phyloP scores from a whole-genome alignment of 2,113 vertebrate genomes.

The Hirundichthys speculiger region DNA sequence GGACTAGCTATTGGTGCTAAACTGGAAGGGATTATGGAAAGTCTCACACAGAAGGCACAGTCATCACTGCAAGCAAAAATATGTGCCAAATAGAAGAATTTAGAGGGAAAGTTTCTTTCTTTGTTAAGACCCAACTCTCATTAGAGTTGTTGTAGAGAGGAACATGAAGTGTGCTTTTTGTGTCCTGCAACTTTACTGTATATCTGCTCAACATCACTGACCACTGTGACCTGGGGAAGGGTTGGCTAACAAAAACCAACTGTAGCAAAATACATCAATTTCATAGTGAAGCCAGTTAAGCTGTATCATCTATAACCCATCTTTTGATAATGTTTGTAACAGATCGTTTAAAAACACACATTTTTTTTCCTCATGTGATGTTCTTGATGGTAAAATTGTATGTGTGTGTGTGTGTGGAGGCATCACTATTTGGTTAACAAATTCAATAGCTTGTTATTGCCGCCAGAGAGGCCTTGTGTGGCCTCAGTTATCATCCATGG shows the following conservation, averaged over 20 bases:
- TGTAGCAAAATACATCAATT: slow-evolving; percentile 38
- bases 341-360: slow-evolving; percentile 29
- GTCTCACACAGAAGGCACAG: slow-evolving; percentile 28
- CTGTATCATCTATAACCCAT: slow-evolving; percentile 1
- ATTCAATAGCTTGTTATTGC: slow-evolving; percentile 50
- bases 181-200: slow-evolving; percentile 26
- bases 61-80: slow-evolving; percentile 37
- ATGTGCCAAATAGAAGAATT: slow-evolving; percentile 56
- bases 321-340: slow-evolving; percentile 72
- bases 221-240: slow-evolving; percentile 61
- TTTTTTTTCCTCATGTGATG: slow-evolving; percentile 18
- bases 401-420: slow-evolving; percentile 9
- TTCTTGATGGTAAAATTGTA: slow-evolving; percentile 21
- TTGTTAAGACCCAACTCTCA: slow-evolving; percentile 36
- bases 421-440: slow-evolving; percentile 65
- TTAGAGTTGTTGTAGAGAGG: slow-evolving; percentile 26
- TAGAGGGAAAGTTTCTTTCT: slow-evolving; percentile 24
- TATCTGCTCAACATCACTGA: slow-evolving; percentile 39
- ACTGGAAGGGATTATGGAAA: slow-evolving; percentile 53
- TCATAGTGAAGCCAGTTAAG: slow-evolving; percentile 13
- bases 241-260: not conserved
- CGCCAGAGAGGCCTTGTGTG: slow-evolving; percentile 14
- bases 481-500: slow-evolving; percentile 17
- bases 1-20: slow-evolving; percentile 47
- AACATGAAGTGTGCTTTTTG: slow-evolving; percentile 21